Base-by-base conservation (phyloP, 2,888 invertebrate genomes). In the Coleophora deauratella region DNA sequence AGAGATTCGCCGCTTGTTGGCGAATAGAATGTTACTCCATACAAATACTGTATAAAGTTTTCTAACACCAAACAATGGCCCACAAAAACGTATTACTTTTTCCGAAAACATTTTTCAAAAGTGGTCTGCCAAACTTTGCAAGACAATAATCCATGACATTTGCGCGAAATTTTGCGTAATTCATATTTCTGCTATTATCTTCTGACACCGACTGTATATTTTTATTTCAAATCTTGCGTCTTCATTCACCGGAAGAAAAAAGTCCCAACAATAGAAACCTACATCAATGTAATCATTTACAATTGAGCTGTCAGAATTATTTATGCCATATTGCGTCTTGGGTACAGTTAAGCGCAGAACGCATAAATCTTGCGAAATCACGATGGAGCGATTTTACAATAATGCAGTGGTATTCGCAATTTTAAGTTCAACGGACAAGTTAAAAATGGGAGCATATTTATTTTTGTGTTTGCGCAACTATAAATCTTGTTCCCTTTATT, bases 271-370 rank as follows among this genome's bases (percentile, higher is more conserved):
- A 44, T 30, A 34, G 27, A n/a, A 33, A 31, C 38, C 44, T 40
- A 40, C 47, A 43, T 64, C 62, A 54, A 46, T 56, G 63, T 61
- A 66, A 70, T 71, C 65, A 57, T 61, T 60, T 53, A 65, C 73
- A 70, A 75, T 75, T 70, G 72, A 71, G 59, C 62, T 69, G 74
- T 74, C 74, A 65, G 50, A 53, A 54, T 67, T 66, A 71, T 69
- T 72, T 66, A 71, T 66, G 59, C 50, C 55, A 58, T 62, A 55
- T 54, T 46, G 42, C 47, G 42, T 49, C 49, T 38, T 41, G 38
- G 40, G 50, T 59, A 53, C 52, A 52, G 55, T 48, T 61, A 65
- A 51, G 54, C 47, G 57, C 52, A 66, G 61, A 69, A 59, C 52
- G 48, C 42, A 62, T 70, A 66, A 69, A 72, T 71, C 72, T 68